phyloP scores from a whole-genome alignment of 2,113 vertebrate species.

The Apus apus region DNA sequence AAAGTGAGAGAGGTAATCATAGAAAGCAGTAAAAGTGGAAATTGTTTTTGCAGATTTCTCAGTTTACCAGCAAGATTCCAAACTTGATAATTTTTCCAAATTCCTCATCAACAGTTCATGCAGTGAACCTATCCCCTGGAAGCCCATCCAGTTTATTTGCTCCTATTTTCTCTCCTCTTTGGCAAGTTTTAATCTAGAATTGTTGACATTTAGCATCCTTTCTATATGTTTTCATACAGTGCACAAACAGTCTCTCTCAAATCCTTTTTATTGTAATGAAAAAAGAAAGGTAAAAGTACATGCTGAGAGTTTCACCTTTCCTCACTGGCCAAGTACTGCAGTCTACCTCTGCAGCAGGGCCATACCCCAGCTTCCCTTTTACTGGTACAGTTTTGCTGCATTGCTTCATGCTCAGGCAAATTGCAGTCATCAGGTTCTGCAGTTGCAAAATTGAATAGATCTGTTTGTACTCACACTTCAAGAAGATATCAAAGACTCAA shows the following conservation, averaged over 20 bases:
- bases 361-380: background rate
- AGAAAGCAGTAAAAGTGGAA: background rate
- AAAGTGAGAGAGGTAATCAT: background rate
- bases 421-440: background rate
- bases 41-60: background rate
- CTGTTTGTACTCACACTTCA: background rate
- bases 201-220: background rate
- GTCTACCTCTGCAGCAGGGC: fast-evolving
- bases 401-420: fast-evolving
- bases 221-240: fast-evolving
- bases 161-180: background rate
- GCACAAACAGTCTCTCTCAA: background rate
- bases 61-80: background rate
- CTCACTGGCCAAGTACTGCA: fast-evolving
- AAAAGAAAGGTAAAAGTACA: background rate
- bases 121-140: background rate
- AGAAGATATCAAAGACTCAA: background rate
- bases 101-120: background rate
- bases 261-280: background rate
- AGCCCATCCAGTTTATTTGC: background rate
- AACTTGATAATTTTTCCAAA: background rate
- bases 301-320: background rate
- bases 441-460: background rate
- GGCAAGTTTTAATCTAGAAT: background rate
- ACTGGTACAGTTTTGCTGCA: fast-evolving